Evolutionary conservation across 2,888 invertebrate species (phyloP), one percentile per base, ranked within the genome.

Genomic region (Orthosia gracilis): DNA sequence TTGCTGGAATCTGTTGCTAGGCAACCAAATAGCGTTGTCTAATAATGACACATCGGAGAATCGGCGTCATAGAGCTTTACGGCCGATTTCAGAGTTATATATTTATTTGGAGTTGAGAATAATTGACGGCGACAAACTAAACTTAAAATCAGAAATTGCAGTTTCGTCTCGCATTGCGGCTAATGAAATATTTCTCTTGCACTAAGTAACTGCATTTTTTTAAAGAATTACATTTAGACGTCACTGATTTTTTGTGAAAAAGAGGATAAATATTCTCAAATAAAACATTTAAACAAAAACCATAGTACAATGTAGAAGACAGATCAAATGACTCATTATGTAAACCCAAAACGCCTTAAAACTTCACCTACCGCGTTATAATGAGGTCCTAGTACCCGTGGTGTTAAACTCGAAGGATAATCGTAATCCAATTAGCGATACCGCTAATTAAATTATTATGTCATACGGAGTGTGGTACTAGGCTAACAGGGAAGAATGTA

Each of bases 361-460:
- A 64, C 58, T 50, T 72, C 72, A n/a, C 54, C 67, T 55, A n/a
- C 23, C 58, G 61, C 52, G 64, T 66, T 66, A 68, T 77, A 76
- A 84, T 74, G 65, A 82, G 73, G 57, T 66, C 55, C 63, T 69
- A 61, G 71, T 67, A 52, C 23, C 47, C 18, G 74, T 31, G 80
- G 83, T 82, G 83, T 81, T 66, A 65, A 87, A 85, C 70, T 65
- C 69, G 52, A 21, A 62, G 77, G 87, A 86, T 85, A 75, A 77
- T 73, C 82, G 67, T 69, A 85, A 86, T 86, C 79, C 83, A 47
- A 77, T 86, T 87, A 85, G 45, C 12, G 26, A 55, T 23, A 62
- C 31, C 47, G 59, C 82, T 86, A 86, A 86, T 86, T 85, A 76
- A 79, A 78, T 86, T 85, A 85, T 80, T 76, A 70, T 82, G 76